These are phyloP conservation scores for Odocoileus hemionus DNA, from an alignment of 2,113 vertebrate genomes.

Conservation along the genomic window DNA sequence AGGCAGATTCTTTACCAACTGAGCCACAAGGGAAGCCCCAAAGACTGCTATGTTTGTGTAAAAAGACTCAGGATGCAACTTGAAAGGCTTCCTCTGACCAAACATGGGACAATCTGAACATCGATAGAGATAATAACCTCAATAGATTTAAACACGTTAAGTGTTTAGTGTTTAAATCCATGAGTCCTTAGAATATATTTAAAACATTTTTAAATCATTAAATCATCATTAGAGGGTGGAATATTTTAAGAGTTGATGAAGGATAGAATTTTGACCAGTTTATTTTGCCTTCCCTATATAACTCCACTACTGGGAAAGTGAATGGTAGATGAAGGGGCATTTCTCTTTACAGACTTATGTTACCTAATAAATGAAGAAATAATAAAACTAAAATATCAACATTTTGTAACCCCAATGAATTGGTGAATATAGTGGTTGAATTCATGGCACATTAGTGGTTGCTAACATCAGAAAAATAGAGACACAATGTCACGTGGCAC, in stretches of 20 bases:
- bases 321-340: not conserved
- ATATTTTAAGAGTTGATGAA: not conserved
- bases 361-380: not conserved
- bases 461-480: not conserved
- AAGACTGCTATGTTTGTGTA: not conserved
- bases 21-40: not conserved
- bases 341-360: not conserved
- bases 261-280: not conserved
- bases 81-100: not conserved
- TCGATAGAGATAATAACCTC: not conserved
- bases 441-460: not conserved
- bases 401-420: not conserved
- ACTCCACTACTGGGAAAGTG: not conserved
- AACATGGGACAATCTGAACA: not conserved
- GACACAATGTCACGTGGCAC: not conserved
- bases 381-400: not conserved
- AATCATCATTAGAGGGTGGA: not conserved
- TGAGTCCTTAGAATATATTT: not conserved
- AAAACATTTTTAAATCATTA: not conserved
- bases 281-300: not conserved
- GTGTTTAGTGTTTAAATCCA: not conserved
- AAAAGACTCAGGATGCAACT: not conserved
- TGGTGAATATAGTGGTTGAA: not conserved
- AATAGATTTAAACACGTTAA: not conserved
- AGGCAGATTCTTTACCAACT: not conserved